Base-by-base conservation (phyloP, 2,888 invertebrate species). In the Atethmia centrago region DNA sequence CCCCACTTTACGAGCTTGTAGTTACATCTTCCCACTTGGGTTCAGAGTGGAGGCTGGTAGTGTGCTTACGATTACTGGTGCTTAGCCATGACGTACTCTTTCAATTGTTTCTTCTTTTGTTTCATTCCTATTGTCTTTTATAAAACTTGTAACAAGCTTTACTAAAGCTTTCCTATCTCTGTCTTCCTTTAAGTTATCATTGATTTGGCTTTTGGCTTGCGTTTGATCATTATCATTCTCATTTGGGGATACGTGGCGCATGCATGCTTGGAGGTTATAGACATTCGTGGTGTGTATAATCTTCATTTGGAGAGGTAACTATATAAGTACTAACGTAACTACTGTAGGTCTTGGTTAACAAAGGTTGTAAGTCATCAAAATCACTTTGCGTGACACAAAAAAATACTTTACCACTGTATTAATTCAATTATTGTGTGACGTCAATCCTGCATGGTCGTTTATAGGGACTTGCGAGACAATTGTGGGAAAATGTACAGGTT, bases 401-500 rank as follows among this genome's bases (percentile, higher is more conserved):
- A 42, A 4, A 21, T 25, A 14, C 8, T 21, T 51, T 28, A 36
- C n/a, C 2, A 56, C 49, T 4, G 21, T 74, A 77, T 51, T 65
- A 65, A 80, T 62, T 74, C 21, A 55, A 74, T 65, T 61, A 62
- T 31, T 21, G 21, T 56, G 31, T 79, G 79, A 83, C 64, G 67
- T 83, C 53, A 55, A 51, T n/a, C 47, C 12, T 36, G 25, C 62
- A 66, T 55, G 16, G 25, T 47, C 45, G 28, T 56, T 21, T 47
- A 31, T 12, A 40, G 19, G 31, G 25, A 58, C 16, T 66, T 53
- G 19, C 3, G 45, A 59, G 28, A 76, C 68, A 77, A 80, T 80
- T 40, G 83, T 83, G 84, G 61, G 84, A 85, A 84, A 66, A 14
- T 49, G 51, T 9, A 36, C 84, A 83, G 72, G 61, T 77, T 74